Base-by-base conservation (phyloP, 2,113 vertebrate species). In the Pseudorhombus dupliciocellatus region DNA sequence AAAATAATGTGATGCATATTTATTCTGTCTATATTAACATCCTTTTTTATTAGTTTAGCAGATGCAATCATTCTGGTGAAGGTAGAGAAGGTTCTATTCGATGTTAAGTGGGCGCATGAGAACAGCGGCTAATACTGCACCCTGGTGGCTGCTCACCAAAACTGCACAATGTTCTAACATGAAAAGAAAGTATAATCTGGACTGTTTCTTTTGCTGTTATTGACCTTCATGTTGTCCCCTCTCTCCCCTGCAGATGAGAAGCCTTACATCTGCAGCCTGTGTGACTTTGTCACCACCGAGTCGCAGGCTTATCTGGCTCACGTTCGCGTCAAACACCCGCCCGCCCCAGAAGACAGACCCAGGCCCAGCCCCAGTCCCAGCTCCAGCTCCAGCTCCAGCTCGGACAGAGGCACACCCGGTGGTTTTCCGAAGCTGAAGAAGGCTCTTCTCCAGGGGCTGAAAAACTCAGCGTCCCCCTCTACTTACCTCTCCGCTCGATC, bases 231-330 rank as follows among this genome's bases (percentile, higher is more conserved):
- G 16, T 67, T 85, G n/a, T 77, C n/a, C 11, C 61, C 51, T 0
- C 34, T 18, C 7, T 62, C 83, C 87, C 83, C 51, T 86, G 66
- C 88, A 98, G 96, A 94, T 87, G 90, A 91, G 89, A 95, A 94
- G 84, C 92, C 93, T 44, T 94, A 90, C 73, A 60, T 87, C 71
- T 91, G 92, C 85, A 90, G 84, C 75, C 90, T 75, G 66, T 93
- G 93, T 90, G 91, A 86, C 86, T 96, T 94, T 70, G 87, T 93
- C 0, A 84, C 87, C 58, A 86, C 91, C 4, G 90, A 87, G 16
- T 83, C 86, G 0, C 84, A 90, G 0, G 55, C 88, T 24, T 83
- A 84, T 62, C 84, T 91, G 20, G 79, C 83, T 52, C 91, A 92
- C 16, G 81, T 90, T 21, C 85, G 80, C 34, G 73, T 80, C 58